Conservation (phyloP, 2,113 vertebrate genomes). For the Erinaceus europaeus region DNA sequence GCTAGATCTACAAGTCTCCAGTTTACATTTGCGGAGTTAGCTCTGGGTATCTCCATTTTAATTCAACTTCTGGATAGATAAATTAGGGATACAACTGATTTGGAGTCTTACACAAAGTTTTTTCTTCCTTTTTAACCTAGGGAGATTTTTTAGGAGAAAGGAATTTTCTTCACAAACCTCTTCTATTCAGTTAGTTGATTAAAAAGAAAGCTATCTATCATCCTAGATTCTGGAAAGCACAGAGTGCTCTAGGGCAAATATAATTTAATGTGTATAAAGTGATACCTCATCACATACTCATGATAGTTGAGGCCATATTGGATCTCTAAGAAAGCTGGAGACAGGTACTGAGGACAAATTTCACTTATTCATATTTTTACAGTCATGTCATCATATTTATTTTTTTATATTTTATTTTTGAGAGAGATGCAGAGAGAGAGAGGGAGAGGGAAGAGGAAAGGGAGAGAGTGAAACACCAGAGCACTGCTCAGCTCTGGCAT, state of each 20-base stretch:
- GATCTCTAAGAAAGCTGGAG: not conserved
- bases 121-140: not conserved
- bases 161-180: slow-evolving; percentile 2
- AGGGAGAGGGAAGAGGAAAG: too few species aligned
- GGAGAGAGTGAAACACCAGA: too few species aligned
- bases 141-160: not conserved
- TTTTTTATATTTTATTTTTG: too few species aligned
- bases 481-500: too few species aligned
- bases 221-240: not conserved
- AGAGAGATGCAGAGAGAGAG: too few species aligned
- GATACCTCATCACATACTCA: slow-evolving; percentile 1
- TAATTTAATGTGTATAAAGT: not conserved
- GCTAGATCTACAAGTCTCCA: not conserved
- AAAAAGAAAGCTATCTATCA: slow-evolving; percentile 6
- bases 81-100: not conserved
- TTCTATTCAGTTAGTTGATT: slow-evolving; percentile 13
- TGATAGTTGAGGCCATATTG: not conserved
- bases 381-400: not conserved
- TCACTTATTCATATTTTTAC: not conserved
- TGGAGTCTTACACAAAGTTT: not conserved
- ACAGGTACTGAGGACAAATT: not conserved
- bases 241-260: not conserved
- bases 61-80: not conserved
- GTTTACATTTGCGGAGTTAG: not conserved
- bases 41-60: not conserved